Evolutionary conservation across 2,888 invertebrate species (phyloP).

Genomic region (Pachydiplax longipennis): DNA sequence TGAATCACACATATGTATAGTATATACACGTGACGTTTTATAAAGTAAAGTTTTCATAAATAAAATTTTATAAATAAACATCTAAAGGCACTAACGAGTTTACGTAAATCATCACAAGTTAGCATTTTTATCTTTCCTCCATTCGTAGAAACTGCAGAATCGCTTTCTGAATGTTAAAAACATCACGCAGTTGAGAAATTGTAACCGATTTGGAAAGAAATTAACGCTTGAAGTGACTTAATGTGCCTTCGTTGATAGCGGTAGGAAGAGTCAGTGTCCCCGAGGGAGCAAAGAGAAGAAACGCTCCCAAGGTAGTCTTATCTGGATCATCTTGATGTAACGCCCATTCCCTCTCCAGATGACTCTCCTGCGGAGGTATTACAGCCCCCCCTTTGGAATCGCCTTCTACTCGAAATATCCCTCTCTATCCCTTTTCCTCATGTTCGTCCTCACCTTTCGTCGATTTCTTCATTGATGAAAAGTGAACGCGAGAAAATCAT

Average conservation of each 20-base stretch:
- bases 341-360: not conserved
- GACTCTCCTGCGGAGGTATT: not conserved
- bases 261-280: not conserved
- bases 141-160: no score
- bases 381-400: not conserved
- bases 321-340: conserved; percentile 32
- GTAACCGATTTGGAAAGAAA: conserved; percentile 25
- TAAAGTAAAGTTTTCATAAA: no score
- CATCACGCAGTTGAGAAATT: not conserved
- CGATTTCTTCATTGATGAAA: not conserved
- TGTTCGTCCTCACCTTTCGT: not conserved
- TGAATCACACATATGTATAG: no score
- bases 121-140: no score
- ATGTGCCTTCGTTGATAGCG: not conserved
- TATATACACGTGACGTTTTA: no score
- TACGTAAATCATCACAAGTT: no score
- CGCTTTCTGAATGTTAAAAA: not conserved
- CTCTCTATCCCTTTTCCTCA: no score
- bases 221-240: conserved; percentile 5
- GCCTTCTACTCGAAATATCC: no score
- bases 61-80: no score
- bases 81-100: no score
- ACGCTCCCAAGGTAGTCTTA: conserved; percentile 35
- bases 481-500: no score
- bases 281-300: not conserved